Percentiles rank a stretch among this genome's conserved stretches.
Evolutionary conservation across 2,888 invertebrate species (phyloP).

Genomic region (Cephus rjabovi): DNA sequence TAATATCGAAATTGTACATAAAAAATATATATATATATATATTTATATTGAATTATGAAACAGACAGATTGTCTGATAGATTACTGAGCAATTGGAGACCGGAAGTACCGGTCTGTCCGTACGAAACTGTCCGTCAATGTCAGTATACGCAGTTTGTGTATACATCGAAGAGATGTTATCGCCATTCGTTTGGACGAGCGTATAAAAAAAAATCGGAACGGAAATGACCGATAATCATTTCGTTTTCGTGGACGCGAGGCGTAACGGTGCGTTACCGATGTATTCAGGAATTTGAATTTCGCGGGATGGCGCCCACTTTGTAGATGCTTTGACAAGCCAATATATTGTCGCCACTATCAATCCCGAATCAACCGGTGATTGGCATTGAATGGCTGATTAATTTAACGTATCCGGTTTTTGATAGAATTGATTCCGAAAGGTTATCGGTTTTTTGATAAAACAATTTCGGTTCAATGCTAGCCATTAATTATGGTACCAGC

Average conservation of each 20-base stretch:
- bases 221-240: constrained; percentile 21
- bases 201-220: constrained; percentile 17
- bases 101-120: background rate
- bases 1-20: background rate
- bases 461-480: background rate
- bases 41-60: background rate
- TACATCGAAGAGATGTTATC: constrained; percentile 15
- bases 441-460: background rate
- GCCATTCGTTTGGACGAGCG: constrained; percentile 9
- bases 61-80: background rate
- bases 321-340: constrained; percentile 43
- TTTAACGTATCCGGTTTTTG: background rate
- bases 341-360: constrained; percentile 47
- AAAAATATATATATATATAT: background rate
- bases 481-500: background rate
- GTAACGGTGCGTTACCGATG: constrained; percentile 29
- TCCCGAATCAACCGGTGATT: constrained; percentile 33
- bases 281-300: constrained; percentile 18
- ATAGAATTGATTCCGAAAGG: background rate
- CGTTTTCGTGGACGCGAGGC: constrained; percentile 28
- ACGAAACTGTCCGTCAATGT: background rate
- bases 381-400: background rate
- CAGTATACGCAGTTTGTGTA: background rate
- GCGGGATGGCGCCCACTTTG: constrained; percentile 11
- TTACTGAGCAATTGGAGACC: background rate